Percentiles rank a stretch among this genome's conserved stretches.
Evolutionary conservation across 1,140 invertebrate species (phyloP).

Genomic region (Pemphigus obesinymphae): DNA sequence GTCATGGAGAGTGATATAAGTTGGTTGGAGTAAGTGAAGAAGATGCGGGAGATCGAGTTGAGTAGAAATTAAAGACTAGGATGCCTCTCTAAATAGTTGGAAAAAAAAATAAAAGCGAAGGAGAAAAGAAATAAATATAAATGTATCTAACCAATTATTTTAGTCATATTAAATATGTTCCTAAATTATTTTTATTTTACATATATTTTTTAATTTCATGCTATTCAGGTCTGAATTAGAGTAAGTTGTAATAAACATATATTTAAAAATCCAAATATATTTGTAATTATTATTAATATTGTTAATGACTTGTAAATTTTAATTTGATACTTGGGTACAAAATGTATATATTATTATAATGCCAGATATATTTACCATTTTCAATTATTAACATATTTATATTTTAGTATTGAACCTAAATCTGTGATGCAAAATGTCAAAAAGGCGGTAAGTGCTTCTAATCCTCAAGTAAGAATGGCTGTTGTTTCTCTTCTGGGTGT

Average conservation of each 20-base stretch:
- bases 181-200: neutral
- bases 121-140: too few species aligned
- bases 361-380: too few species aligned
- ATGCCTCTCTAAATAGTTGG: too few species aligned
- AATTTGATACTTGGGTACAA: too few species aligned
- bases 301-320: neutral
- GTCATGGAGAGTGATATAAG: too few species aligned
- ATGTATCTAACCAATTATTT: too few species aligned
- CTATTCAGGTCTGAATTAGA: constrained; percentile 25
- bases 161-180: neutral
- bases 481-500: constrained; percentile 65
- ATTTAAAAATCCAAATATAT: neutral
- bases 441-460: constrained; percentile 76
- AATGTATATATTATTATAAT: too few species aligned
- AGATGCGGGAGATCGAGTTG: too few species aligned
- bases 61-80: too few species aligned
- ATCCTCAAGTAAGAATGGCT: constrained; percentile 72
- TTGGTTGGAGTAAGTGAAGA: too few species aligned
- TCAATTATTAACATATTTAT: too few species aligned
- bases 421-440: constrained; percentile 73
- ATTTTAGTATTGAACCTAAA: constrained; percentile 68
- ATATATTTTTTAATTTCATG: constrained; percentile 7
- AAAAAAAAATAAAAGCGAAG: too few species aligned
- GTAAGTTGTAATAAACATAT: neutral
- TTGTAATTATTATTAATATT: neutral